phyloP scores from a whole-genome alignment of 1,140 invertebrate genomes.

The Tigriopus japonicus region DNA sequence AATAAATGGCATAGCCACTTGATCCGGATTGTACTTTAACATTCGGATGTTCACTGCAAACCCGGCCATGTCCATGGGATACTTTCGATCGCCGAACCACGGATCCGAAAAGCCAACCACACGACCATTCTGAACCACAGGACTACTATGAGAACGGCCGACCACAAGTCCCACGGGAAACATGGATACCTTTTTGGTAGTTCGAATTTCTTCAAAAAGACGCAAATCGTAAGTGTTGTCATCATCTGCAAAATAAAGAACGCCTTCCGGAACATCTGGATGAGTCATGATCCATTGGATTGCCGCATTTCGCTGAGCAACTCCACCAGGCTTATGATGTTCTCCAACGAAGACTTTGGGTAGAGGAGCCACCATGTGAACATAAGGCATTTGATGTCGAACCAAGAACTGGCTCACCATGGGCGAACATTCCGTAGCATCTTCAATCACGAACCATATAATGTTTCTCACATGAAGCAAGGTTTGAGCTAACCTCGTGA shows the following conservation, averaged over 20 bases:
- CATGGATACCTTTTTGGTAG: conserved; percentile 53
- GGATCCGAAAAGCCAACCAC: conserved; percentile 52
- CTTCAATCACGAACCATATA: neutral
- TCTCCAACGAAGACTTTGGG: neutral
- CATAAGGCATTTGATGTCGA: neutral
- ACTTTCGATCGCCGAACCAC: conserved; percentile 49
- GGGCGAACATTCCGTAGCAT: neutral
- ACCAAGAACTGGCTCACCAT: neutral
- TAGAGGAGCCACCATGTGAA: neutral
- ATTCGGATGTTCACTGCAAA: conserved; percentile 56
- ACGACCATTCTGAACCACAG: conserved; percentile 39
- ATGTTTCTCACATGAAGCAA: neutral
- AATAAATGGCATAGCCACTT: conserved; percentile 44
- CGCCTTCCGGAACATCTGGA: conserved; percentile 21
- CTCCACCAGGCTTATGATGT: conserved; percentile 34
- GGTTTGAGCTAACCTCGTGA: neutral
- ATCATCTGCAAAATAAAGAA: conserved; percentile 46
- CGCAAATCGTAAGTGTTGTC: conserved; percentile 49
- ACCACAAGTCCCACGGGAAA: conserved; percentile 59
- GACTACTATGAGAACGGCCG: conserved; percentile 37
- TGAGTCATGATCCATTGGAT: conserved; percentile 34
- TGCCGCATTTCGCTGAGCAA: conserved; percentile 39
- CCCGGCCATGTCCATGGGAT: conserved; percentile 70
- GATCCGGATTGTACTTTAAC: conserved; percentile 27
- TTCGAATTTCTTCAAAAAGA: conserved; percentile 55